phyloP scores from a whole-genome alignment of 2,113 vertebrate species.

The Sorex fumeus region DNA sequence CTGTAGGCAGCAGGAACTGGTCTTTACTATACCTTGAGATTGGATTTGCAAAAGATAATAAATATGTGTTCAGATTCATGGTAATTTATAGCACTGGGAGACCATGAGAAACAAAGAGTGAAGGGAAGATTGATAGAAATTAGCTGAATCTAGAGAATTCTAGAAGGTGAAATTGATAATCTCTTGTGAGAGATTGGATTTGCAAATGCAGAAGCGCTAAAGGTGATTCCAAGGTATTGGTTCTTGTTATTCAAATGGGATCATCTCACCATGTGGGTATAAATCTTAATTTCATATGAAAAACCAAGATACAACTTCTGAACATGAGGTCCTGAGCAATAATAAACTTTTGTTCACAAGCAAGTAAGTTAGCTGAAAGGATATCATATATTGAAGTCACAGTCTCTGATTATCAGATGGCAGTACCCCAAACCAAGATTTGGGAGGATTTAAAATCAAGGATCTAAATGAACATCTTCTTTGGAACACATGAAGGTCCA shows the following conservation, averaged over 20 bases:
- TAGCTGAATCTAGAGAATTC: not conserved
- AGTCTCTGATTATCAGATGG: not conserved
- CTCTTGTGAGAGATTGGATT: not conserved
- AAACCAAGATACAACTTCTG: not conserved
- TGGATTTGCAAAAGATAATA: not conserved
- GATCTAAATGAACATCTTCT: not conserved
- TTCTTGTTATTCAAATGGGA: not conserved
- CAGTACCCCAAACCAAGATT: not conserved
- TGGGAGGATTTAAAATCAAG: conserved; percentile 18
- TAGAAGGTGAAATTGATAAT: not conserved
- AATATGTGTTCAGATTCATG: not conserved
- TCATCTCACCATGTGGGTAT: not conserved
- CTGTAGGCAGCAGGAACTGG: not conserved
- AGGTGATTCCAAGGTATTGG: not conserved
- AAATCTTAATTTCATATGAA: not conserved
- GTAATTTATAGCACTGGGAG: not conserved
- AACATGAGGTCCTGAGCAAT: not conserved
- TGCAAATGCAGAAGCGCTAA: not conserved
- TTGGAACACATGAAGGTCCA: not conserved
- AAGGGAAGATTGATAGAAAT: not conserved
- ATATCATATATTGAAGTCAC: not conserved
- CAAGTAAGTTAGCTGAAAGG: conserved; percentile 9
- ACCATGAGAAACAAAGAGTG: not conserved
- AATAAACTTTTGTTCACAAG: conserved; percentile 34
- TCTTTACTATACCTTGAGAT: not conserved